Evolutionary conservation across 2,888 invertebrate genomes (phyloP).

Genomic region (Operophtera brumata): DNA sequence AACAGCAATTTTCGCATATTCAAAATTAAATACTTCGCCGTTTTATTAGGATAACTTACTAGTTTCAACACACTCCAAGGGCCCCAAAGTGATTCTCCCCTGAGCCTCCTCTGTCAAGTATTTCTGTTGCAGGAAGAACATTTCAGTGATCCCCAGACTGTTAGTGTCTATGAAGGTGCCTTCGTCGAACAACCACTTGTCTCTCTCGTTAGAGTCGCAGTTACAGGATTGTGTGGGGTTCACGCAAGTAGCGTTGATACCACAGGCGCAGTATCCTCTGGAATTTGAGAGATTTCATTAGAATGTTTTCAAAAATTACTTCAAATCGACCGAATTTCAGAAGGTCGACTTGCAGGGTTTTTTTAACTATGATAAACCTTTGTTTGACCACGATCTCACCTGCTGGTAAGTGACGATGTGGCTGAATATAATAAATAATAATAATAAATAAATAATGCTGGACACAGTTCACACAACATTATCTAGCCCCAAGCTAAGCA

Average conservation of each 20-base stretch:
- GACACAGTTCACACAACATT: no score
- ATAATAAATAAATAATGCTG: no score
- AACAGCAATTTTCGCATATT: no score
- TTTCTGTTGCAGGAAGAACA: constrained; percentile 93
- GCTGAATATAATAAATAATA: no score
- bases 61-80: constrained; percentile 96
- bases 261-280: constrained; percentile 87
- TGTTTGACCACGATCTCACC: no score
- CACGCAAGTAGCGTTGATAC: constrained; percentile 90
- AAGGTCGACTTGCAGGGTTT: no score
- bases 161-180: constrained; percentile 89
- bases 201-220: constrained; percentile 90
- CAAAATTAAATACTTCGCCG: no score
- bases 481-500: no score
- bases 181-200: constrained; percentile 94
- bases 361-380: no score
- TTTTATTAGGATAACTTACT: constrained; percentile 84
- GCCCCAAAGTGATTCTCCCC: constrained; percentile 93
- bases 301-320: no score
- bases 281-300: neutral
- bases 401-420: no score
- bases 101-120: constrained; percentile 90
- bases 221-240: constrained; percentile 92
- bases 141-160: constrained; percentile 93
- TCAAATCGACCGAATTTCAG: no score